A percentile compares a stretch with the other conserved stretches of the same genome.
Conservation (phyloP, 2,113 vertebrate genomes). For the Dasypus novemcinctus region DNA sequence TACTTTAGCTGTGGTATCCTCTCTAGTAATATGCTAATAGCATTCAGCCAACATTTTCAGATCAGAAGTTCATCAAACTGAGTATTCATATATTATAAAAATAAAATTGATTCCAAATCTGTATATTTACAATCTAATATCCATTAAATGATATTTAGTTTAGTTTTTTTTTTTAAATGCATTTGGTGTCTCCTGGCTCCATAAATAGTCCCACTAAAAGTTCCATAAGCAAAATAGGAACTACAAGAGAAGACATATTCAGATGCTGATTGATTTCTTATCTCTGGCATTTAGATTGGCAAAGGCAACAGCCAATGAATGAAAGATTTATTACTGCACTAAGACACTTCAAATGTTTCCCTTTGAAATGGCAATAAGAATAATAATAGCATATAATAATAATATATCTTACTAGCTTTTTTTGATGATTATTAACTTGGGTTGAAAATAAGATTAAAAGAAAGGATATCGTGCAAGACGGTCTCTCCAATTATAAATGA, state of each 20-base stretch:
- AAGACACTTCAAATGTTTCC: constrained; percentile 58
- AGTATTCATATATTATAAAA: constrained; percentile 14
- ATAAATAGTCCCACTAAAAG: background rate
- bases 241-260: background rate
- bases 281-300: constrained; percentile 24
- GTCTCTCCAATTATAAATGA: constrained; percentile 75
- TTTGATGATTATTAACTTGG: constrained; percentile 64
- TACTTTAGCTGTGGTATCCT: background rate
- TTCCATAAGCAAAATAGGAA: constrained; percentile 25
- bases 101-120: background rate
- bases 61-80: background rate
- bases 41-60: background rate
- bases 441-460: constrained; percentile 76
- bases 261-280: background rate
- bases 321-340: constrained; percentile 15
- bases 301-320: constrained; percentile 46
- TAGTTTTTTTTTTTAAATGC: background rate
- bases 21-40: background rate
- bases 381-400: constrained; percentile 69
- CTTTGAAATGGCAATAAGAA: constrained; percentile 64
- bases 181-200: background rate
- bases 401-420: constrained; percentile 78
- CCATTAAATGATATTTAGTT: background rate
- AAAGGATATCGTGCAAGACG: constrained; percentile 62
- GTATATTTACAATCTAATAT: background rate